Percentiles rank a stretch among this genome's conserved stretches.
Evolutionary conservation across 1,140 invertebrate species (phyloP).

Genomic region (Drosophila auraria): DNA sequence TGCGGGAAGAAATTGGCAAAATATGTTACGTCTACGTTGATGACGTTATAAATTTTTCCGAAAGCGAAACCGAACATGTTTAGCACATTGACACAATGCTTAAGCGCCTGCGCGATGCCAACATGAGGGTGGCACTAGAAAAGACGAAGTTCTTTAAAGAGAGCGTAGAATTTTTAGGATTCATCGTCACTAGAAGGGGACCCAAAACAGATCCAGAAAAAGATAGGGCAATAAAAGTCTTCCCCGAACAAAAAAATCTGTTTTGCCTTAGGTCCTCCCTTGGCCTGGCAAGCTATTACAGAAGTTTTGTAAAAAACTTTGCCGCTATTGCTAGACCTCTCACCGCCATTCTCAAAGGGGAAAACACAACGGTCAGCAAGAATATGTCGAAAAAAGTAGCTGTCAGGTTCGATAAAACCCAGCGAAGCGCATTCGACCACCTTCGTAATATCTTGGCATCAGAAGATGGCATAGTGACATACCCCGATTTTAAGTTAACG

Average conservation of each 20-base stretch:
- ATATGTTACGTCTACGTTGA: constrained; percentile 6
- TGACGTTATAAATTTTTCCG: constrained; percentile 12
- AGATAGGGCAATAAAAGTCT: constrained; percentile 4
- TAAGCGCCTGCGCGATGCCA: constrained; percentile 3
- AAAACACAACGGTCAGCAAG: no score
- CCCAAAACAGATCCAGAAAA: constrained; percentile 5
- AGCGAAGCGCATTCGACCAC: no score
- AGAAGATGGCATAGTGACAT: constrained; percentile 24
- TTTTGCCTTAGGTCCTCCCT: constrained; percentile 9
- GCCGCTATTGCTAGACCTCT: constrained; percentile 16
- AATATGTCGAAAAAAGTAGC: no score
- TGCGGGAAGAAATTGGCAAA: constrained; percentile 10
- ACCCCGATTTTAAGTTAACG: constrained; percentile 24
- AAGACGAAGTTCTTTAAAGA: constrained; percentile 17
- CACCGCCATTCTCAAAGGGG: neutral
- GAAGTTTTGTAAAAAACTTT: constrained; percentile 14
- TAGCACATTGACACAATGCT: constrained; percentile 5
- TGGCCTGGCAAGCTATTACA: constrained; percentile 10
- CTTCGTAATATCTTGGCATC: constrained; percentile 33
- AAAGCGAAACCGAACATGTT: constrained; percentile 9
- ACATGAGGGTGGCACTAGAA: constrained; percentile 12
- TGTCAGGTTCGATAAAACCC: no score
- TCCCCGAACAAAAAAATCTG: neutral
- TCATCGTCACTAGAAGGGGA: constrained; percentile 6
- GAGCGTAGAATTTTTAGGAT: constrained; percentile 13